Evolutionary conservation across 2,113 vertebrate genomes (phyloP), one percentile per base, ranked within the genome.

Genomic region (Marmota monax): DNA sequence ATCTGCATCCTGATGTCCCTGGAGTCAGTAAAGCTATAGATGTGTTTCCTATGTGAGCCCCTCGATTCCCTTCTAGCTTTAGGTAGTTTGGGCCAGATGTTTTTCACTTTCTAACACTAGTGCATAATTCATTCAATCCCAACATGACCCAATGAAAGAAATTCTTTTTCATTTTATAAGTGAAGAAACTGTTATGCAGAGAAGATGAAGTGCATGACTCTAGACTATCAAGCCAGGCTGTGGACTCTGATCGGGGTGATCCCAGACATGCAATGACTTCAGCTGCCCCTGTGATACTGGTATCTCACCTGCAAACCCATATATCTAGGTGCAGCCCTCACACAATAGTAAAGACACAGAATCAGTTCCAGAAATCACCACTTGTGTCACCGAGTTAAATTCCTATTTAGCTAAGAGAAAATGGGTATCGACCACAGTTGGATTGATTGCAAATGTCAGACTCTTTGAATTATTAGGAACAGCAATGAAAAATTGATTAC

Each of bases 351-450:
- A 96, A 96, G 4, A 97, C 20, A 96, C 77, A 94, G 90, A 84
- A 95, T 78, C 83, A 63, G 39, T 97, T 97, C 95, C 90, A 96
- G 91, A 98, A 98, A 96, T 92, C 94, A 88, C 51, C 32, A 95
- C 83, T 96, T 87, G 34, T 98, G 74, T 95, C 97, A 96, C 90
- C 76, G 91, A 98, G 97, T 97, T 98, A 97, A 98, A 98, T 97
- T 98, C 96, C 98, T 98, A 91, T 98, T 98, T 98, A 98, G 98
- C 96, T 74, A 98, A 98, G 98, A 98, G 98, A 98, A 98, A 99
- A 98, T 98, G 88, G 87, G 48, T 99, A 98, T 99, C 17, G 96
- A 99, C 96, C 97, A 98, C 84, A 97, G 98, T 98, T 98, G 98
- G 95, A 97, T 96, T 98, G 97, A 98, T 98, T 98, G 98, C 88